Conservation (phyloP, 2,797 vertebrate genomes). For the Sciurus vulgaris region DNA sequence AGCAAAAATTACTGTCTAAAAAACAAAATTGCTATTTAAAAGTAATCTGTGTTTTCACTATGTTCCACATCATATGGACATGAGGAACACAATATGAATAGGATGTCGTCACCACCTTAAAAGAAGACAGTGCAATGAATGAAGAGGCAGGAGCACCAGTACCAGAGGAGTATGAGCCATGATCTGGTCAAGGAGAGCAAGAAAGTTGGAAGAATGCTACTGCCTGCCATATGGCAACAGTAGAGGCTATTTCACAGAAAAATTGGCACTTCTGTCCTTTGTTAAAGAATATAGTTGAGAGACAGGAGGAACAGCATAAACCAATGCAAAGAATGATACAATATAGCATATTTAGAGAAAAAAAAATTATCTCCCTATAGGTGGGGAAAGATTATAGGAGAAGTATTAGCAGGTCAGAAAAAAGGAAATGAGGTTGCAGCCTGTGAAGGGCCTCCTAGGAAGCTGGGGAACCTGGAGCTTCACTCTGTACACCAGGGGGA, state of each 20-base stretch:
- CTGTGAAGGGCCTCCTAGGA: not conserved
- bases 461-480: not conserved
- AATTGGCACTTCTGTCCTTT: not conserved
- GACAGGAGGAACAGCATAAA: not conserved
- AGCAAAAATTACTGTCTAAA: constrained; percentile 39
- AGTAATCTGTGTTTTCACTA: not conserved
- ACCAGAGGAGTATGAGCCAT: not conserved
- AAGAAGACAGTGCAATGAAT: not conserved
- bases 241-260: not conserved
- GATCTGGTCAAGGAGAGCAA: not conserved
- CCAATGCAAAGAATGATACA: not conserved
- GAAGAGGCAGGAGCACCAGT: not conserved
- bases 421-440: not conserved
- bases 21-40: not conserved
- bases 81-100: not conserved
- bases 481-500: constrained; percentile 19
- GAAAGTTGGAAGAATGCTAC: not conserved
- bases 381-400: not conserved
- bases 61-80: not conserved
- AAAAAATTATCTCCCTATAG: not conserved
- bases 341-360: not conserved
- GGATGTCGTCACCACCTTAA: not conserved
- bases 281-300: not conserved
- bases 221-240: not conserved
- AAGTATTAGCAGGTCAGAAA: not conserved